phyloP scores from a whole-genome alignment of 2,888 invertebrate genomes.

The Agrotis ipsilon region DNA sequence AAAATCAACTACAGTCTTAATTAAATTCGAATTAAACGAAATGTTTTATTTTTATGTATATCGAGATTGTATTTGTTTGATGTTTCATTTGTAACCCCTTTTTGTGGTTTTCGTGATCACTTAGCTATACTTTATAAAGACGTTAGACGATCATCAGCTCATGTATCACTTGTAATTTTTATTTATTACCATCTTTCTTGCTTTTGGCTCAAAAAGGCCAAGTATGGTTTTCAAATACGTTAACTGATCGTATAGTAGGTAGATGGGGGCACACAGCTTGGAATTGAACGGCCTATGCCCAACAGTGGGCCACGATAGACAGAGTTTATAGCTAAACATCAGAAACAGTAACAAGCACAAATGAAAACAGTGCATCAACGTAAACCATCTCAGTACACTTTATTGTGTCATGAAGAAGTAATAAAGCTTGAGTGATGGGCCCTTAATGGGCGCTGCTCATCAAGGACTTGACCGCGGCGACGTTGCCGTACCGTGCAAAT shows the following conservation, averaged over 20 bases:
- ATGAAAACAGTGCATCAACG: constrained; percentile 9
- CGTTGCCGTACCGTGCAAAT: constrained; percentile 1
- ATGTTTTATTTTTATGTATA: no score
- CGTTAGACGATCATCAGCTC: no score
- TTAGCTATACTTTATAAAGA: no score
- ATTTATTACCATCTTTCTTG: neutral
- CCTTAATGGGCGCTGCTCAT: constrained; percentile 21
- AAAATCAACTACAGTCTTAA: no score
- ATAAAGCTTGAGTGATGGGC: constrained; percentile 24
- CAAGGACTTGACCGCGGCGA: neutral
- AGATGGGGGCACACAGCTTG: no score
- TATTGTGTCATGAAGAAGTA: constrained; percentile 21
- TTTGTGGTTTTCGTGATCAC: no score
- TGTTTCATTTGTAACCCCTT: no score
- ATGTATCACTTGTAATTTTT: no score
- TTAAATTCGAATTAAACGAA: no score
- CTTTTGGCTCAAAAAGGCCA: neutral
- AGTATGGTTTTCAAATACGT: no score
- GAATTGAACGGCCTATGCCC: neutral
- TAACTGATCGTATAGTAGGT: no score
- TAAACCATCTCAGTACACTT: neutral
- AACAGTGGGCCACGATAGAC: neutral
- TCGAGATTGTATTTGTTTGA: no score
- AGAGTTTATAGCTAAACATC: neutral
- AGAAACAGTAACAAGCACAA: neutral